Base-by-base conservation (phyloP, 1,140 invertebrate genomes). In the Pollicipes pollicipes region DNA sequence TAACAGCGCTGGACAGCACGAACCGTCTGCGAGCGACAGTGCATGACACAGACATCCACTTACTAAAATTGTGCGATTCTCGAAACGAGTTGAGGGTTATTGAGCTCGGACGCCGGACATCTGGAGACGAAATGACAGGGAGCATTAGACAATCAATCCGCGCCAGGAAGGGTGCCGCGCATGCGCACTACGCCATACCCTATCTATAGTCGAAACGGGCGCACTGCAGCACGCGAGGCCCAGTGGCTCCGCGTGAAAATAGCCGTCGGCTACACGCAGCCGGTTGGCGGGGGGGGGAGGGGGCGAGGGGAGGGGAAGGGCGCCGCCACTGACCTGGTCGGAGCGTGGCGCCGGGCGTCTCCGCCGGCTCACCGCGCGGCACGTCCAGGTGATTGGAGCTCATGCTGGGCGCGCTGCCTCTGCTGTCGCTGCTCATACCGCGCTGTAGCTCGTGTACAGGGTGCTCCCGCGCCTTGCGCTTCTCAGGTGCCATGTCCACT, bases 331-430 rank as follows among this genome's bases (percentile, higher is more conserved):
- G 45, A 58, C 45, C 45, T 58, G 24, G 13, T 21, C 45, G 6
- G 6, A 58, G 45, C 10, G 45, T 58, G 45, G 45, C 45, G 6
- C 45, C 45, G 45, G 45, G 45, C 17, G 45, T 10, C 13, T 58
- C 45, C 6, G 10, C 58, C 13, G 74, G 73, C 63, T 75, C 74
- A 26, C 72, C 73, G 16, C 74, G 74, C 8, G 74, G 74, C 3
- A 75, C 74, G 66, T 75, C 73, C 1, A 75, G 71, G 37, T 73
- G 74, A 63, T 75, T 73, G n/a, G 72, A 73, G 16, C 73, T 72
- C 30, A 72, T 72, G 45, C 68, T 72, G n/a, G 72, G 31, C 29
- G 30, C 58, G 68, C 30, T 58, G 64, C 31, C 37, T 70, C 58
- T 31, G 69, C 32, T 72, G 29, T 72, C 69, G 37, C 28, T 63